These are phyloP conservation scores for Stercorarius parasiticus DNA, from an alignment of 2,113 vertebrate species.

Conservation along the genomic window DNA sequence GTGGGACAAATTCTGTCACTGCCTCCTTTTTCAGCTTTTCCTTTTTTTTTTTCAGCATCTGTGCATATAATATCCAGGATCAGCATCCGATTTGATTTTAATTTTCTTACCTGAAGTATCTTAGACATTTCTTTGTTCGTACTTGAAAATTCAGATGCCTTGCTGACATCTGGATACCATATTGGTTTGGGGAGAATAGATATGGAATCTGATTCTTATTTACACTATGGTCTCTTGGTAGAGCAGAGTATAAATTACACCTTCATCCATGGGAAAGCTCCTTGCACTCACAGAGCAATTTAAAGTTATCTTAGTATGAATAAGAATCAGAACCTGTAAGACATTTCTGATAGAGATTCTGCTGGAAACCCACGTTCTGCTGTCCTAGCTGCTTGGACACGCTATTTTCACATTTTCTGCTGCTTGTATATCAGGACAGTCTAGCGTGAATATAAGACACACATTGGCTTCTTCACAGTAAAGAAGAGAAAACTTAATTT, in stretches of 20 bases:
- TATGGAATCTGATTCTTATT: neutral
- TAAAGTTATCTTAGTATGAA: neutral
- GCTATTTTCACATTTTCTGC: neutral
- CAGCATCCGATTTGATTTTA: neutral
- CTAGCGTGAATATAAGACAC: neutral
- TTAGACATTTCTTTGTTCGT: neutral
- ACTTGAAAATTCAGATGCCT: neutral
- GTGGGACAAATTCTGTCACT: neutral
- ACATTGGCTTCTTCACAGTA: neutral
- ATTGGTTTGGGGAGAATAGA: neutral
- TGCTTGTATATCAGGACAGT: neutral
- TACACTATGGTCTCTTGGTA: neutral
- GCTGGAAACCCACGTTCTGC: neutral
- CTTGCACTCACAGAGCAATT: neutral
- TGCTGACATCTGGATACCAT: neutral
- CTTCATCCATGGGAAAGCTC: neutral
- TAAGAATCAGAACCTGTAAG: neutral
- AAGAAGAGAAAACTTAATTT: conserved; percentile 49
- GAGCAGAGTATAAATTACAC: neutral
- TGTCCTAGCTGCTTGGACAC: neutral
- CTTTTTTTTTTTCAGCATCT: too few species aligned
- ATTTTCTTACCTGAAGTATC: neutral
- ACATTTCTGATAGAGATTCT: neutral
- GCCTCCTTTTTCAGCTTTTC: neutral
- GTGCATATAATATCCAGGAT: neutral